Conservation (phyloP, 2,888 invertebrate genomes). For the Hyposoter dolosus region DNA sequence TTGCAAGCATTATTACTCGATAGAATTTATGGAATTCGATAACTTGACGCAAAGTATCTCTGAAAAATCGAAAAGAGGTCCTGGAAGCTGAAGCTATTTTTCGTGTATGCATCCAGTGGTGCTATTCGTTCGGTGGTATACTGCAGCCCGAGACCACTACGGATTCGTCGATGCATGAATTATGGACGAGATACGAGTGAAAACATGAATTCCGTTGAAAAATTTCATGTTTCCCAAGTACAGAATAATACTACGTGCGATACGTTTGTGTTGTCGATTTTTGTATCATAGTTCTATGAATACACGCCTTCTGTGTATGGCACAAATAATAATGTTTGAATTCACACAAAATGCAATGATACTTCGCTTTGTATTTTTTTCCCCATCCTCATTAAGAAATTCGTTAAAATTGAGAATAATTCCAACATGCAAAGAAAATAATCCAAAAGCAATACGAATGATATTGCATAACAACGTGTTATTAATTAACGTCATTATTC, state of each 20-base stretch:
- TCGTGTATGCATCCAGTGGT: slow-evolving; percentile 20
- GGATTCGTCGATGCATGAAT: slow-evolving; percentile 51
- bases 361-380: neutral
- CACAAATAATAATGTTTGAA: neutral
- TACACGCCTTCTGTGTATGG: neutral
- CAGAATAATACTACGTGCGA: slow-evolving; percentile 38
- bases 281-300: slow-evolving; percentile 27
- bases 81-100: slow-evolving; percentile 26
- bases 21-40: slow-evolving; percentile 6
- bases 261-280: slow-evolving; percentile 49
- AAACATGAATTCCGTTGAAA: slow-evolving; percentile 49
- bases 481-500: too few species aligned
- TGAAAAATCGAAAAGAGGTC: neutral
- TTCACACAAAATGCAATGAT: neutral
- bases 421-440: too few species aligned
- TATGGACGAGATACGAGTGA: slow-evolving; percentile 55
- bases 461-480: too few species aligned
- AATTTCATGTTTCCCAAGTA: slow-evolving; percentile 52
- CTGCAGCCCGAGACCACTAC: slow-evolving; percentile 14
- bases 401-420: neutral
- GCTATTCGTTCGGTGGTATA: slow-evolving; percentile 29
- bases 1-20: neutral
- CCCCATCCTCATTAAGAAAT: neutral
- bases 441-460: too few species aligned
- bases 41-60: neutral